Conservation (phyloP, 1,140 invertebrate genomes). For the Drosophila lini region DNA sequence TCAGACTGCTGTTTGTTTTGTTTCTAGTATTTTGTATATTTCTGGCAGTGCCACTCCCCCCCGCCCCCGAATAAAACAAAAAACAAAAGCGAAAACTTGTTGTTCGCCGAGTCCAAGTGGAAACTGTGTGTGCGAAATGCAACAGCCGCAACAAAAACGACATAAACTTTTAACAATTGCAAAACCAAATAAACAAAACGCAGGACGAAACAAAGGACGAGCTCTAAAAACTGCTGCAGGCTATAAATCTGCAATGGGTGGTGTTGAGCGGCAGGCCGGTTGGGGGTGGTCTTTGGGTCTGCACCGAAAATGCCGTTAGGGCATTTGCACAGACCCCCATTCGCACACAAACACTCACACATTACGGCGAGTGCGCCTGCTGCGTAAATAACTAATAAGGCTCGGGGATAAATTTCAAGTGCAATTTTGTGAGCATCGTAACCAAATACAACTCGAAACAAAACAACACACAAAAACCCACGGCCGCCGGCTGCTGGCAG, state of each 20-base stretch:
- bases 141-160: conserved; percentile 74
- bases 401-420: conserved; percentile 70
- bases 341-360: conserved; percentile 49
- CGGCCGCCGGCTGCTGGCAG: conserved; percentile 24
- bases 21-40: conserved; percentile 21
- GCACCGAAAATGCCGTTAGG: conserved; percentile 20
- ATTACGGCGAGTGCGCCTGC: conserved; percentile 48
- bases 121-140: conserved; percentile 73
- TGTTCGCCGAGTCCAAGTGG: conserved; percentile 40
- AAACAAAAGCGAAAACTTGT: conserved; percentile 62
- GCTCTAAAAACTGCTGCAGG: conserved; percentile 71
- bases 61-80: conserved; percentile 37
- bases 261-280: conserved; percentile 10
- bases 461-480: conserved; percentile 32
- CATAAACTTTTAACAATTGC: conserved; percentile 78
- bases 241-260: conserved; percentile 72
- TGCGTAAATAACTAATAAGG: conserved; percentile 78
- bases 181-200: conserved; percentile 72
- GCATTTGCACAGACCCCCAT: conserved; percentile 63
- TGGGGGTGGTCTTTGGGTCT: conserved; percentile 24
- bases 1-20: conserved; percentile 18
- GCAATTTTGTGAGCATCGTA: conserved; percentile 71
- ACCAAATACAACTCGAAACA: conserved; percentile 57
- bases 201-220: conserved; percentile 47
- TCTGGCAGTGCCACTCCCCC: conserved; percentile 7